These are phyloP conservation scores for Hypotaenidia okinawae DNA, from an alignment of 2,797 vertebrate species.

Conservation along the genomic window DNA sequence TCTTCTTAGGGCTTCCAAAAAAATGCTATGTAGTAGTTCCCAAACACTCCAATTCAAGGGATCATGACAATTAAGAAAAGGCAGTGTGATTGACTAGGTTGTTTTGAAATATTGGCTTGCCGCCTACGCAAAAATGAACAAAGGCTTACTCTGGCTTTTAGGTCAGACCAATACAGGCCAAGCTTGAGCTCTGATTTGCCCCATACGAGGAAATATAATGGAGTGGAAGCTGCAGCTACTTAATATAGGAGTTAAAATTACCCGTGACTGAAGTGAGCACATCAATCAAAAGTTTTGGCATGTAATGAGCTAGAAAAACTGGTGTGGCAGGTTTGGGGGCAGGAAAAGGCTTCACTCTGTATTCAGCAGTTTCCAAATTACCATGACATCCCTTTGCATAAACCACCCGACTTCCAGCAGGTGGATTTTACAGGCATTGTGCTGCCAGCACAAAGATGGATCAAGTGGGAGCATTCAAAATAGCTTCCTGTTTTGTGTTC, in stretches of 20 bases:
- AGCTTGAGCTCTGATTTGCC: slow-evolving; percentile 81
- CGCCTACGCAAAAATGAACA: slow-evolving; percentile 75
- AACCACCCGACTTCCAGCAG: slow-evolving; percentile 89
- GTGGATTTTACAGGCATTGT: slow-evolving; percentile 83
- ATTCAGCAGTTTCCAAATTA: slow-evolving; percentile 84
- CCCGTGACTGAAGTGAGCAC: slow-evolving; percentile 88
- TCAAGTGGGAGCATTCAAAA: slow-evolving; percentile 73
- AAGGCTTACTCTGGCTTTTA: slow-evolving; percentile 72
- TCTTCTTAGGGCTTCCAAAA: slow-evolving; percentile 20
- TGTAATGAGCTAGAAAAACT: slow-evolving; percentile 82
- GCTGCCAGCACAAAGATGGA: slow-evolving; percentile 77
- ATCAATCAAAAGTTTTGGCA: slow-evolving; percentile 92
- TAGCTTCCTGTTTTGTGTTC: slow-evolving; percentile 77
- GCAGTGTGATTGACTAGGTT: slow-evolving; percentile 75
- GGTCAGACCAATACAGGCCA: slow-evolving; percentile 72
- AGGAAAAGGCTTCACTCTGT: slow-evolving; percentile 78
- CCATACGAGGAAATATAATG: slow-evolving; percentile 86
- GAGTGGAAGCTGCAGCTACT: slow-evolving; percentile 83
- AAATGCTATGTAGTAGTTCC: slow-evolving; percentile 41
- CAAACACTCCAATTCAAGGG: slow-evolving; percentile 77
- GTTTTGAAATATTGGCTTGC: slow-evolving; percentile 82
- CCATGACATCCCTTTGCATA: slow-evolving; percentile 85
- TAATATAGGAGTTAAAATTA: slow-evolving; percentile 94
- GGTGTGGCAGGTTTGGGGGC: slow-evolving; percentile 73
- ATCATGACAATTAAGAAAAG: slow-evolving; percentile 85